Base-by-base conservation (phyloP, 2,797 vertebrate species). In the Chiloscyllium punctatum region DNA sequence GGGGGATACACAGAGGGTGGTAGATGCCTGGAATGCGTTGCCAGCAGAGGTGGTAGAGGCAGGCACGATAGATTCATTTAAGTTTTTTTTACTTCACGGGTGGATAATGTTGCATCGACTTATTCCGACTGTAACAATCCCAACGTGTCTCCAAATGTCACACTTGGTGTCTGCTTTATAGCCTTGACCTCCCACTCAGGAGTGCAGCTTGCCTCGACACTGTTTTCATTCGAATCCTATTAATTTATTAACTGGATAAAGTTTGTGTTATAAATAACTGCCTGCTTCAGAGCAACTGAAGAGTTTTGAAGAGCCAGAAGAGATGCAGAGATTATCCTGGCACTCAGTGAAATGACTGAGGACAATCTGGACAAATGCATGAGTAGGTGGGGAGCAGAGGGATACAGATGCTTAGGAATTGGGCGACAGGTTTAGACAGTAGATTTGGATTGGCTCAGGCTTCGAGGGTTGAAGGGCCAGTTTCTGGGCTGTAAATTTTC, bases 231-330 rank as follows among this genome's bases (percentile, higher is more conserved):
- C 53, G 13, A 90, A 90, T 90, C 87, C 57, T 62, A 90, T 90
- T 90, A 90, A 90, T 66, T 62, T 62, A 90, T 90, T 62, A 90
- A 66, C 53, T 62, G 87, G 87, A 66, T 62, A 66, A 90, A 90
- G 53, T n/a, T 90, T 90, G 87, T n/a, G 87, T 66, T 90, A 90
- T 90, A 90, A 90, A 90, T 90, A 90, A 90, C 87, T 66, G 57
- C 27, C 82, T 84, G 21, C 23, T 90, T 90, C 87, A 62, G 87
- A 33, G 30, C 5, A 6, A 90, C 53, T n/a, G 13, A 57, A 16
- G 86, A 53, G 86, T 15, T 57, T 88, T 88, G 87, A n/a, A 90
- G 57, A 62, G 87, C 53, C 4, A n/a, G 57, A n/a, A n/a, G 87
- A n/a, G 27, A 66, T 62, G 30, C 87, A n/a, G 15, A n/a, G 57